Evolutionary conservation across 2,797 vertebrate genomes (phyloP).

Genomic region (Pipistrellus kuhlii): DNA sequence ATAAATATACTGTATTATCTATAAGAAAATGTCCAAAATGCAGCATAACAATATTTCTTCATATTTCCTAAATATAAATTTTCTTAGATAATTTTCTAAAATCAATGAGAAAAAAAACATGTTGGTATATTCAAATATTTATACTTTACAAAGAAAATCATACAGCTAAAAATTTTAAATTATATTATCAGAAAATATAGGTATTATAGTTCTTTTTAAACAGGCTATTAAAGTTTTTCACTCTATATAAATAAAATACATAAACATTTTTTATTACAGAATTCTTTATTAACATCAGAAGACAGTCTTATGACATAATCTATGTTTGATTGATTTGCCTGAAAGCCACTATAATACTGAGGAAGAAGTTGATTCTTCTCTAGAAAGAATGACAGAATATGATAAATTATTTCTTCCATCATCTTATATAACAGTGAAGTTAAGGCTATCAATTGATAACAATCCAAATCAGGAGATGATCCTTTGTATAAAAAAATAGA

Average conservation of each 20-base stretch:
- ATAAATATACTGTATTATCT: not conserved
- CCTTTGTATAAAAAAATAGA: conserved; percentile 67
- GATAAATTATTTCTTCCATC: conserved; percentile 86
- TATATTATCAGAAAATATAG: conserved; percentile 64
- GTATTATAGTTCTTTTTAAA: conserved; percentile 71
- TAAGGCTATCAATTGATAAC: conserved; percentile 84
- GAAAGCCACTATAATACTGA: conserved; percentile 88
- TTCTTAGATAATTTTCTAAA: conserved; percentile 24
- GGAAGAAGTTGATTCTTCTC: conserved; percentile 87
- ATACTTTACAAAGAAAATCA: conserved; percentile 42
- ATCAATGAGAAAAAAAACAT: not conserved
- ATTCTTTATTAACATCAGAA: conserved; percentile 88
- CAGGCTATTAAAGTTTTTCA: conserved; percentile 74
- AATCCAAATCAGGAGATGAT: conserved; percentile 85
- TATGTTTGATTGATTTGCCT: conserved; percentile 87
- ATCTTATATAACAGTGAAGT: conserved; percentile 83
- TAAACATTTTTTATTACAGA: conserved; percentile 86
- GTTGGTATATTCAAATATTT: conserved; percentile 1
- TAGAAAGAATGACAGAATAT: conserved; percentile 86
- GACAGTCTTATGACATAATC: conserved; percentile 85
- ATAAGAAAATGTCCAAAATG: not conserved
- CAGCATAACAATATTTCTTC: not conserved
- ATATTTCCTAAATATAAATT: conserved; percentile 3
- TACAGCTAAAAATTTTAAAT: not conserved
- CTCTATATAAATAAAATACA: conserved; percentile 85